Evolutionary conservation across 2,797 vertebrate genomes (phyloP).

Genomic region (Sebastes hopkinsi): DNA sequence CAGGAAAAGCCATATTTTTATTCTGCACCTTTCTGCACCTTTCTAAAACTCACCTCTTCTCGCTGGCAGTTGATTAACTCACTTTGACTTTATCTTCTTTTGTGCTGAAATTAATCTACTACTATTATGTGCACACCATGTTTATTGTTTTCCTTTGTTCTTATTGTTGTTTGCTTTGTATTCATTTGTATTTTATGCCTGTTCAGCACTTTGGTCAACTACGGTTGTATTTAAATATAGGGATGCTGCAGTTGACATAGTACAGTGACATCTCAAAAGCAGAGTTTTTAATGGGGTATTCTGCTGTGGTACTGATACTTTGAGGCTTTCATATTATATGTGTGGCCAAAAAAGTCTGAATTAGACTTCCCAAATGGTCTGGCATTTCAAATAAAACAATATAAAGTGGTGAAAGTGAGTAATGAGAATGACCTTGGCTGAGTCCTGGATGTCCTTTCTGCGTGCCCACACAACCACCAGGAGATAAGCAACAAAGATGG

Average conservation of each 20-base stretch:
- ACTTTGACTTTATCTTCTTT: no score
- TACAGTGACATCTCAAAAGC: neutral
- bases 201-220: no score
- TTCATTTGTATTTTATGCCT: no score
- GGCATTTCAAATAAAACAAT: neutral
- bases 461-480: conserved; percentile 90
- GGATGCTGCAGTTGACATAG: neutral
- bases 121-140: no score
- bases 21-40: no score
- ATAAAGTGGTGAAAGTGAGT: neutral
- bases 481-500: conserved; percentile 87
- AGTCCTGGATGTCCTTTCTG: conserved; percentile 91
- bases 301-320: neutral
- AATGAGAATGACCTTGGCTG: conserved; percentile 84
- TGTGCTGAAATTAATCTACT: no score
- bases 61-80: no score
- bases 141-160: no score
- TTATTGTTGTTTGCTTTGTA: no score
- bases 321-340: neutral
- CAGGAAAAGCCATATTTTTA: no score
- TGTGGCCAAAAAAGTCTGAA: neutral
- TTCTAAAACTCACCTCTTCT: no score
- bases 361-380: neutral
- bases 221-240: no score
- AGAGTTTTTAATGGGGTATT: neutral